Percentiles rank a stretch among this genome's conserved stretches.
phyloP scores from a whole-genome alignment of 2,797 vertebrate genomes.

The Sphenodon punctatus region DNA sequence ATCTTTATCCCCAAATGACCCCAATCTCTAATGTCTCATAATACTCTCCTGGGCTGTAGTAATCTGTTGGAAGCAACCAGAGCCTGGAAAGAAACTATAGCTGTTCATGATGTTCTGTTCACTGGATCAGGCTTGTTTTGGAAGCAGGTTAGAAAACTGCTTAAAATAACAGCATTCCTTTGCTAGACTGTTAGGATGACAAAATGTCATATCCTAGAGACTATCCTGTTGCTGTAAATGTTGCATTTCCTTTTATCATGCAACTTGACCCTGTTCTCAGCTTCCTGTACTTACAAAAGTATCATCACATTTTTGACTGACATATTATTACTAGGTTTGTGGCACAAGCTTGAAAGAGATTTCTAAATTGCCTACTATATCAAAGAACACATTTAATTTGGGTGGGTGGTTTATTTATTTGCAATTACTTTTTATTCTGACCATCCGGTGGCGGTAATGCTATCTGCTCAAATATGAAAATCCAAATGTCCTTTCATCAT shows the following conservation, averaged over 20 bases:
- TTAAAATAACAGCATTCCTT: neutral
- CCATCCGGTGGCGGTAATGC: neutral
- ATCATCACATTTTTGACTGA: neutral
- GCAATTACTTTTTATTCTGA: neutral
- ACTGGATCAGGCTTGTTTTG: neutral
- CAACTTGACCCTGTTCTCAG: neutral
- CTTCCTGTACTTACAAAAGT: neutral
- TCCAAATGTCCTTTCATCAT: too few species aligned
- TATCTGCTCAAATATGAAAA: too few species aligned
- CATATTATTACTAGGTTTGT: neutral
- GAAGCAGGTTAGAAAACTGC: neutral
- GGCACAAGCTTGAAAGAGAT: neutral
- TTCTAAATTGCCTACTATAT: neutral
- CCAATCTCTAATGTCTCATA: neutral
- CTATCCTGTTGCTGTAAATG: neutral
- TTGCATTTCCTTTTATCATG: neutral
- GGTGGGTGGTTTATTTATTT: neutral
- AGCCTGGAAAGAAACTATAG: neutral
- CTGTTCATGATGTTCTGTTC: slow-evolving; percentile 16
- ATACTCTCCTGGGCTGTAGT: neutral
- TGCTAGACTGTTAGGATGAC: neutral
- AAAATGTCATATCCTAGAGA: neutral
- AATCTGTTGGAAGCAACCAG: neutral
- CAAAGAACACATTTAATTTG: neutral
- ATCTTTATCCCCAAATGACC: neutral